phyloP scores from a whole-genome alignment of 2,797 vertebrate genomes.

The Brotula barbata region DNA sequence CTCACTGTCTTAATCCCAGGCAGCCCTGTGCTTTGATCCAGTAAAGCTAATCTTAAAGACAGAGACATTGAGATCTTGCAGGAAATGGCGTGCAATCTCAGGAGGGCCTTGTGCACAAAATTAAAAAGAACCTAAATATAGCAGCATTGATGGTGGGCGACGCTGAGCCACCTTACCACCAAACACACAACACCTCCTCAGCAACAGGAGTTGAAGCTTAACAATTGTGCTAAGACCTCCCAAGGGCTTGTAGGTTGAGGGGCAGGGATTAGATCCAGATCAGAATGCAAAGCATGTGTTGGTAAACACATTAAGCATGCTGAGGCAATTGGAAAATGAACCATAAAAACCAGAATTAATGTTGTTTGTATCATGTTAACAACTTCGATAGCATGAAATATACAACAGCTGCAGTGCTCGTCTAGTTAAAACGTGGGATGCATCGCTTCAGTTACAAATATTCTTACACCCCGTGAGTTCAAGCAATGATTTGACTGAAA shows the following conservation, averaged over 20 bases:
- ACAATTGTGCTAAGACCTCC: conserved; percentile 43
- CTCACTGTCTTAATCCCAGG: conserved; percentile 67
- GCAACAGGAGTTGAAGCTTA: conserved; percentile 65
- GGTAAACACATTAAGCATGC: conserved; percentile 31
- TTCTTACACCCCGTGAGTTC: too few relatives aligned
- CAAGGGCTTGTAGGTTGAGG: conserved; percentile 31
- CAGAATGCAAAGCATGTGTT: conserved; percentile 40
- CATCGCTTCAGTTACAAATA: too few relatives aligned
- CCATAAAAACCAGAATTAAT: conserved; percentile 6
- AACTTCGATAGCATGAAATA: too few relatives aligned
- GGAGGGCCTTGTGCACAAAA: conserved; percentile 76
- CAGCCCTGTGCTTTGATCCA: conserved; percentile 66
- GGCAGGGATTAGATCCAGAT: conserved; percentile 55
- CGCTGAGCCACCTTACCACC: conserved; percentile 24
- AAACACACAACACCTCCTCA: conserved; percentile 36
- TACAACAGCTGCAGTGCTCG: too few relatives aligned
- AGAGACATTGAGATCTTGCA: conserved; percentile 73
- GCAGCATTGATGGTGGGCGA: conserved; percentile 58
- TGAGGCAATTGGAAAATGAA: conserved; percentile 1
- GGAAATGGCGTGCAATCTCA: conserved; percentile 73
- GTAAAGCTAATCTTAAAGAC: conserved; percentile 79
- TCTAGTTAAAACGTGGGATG: too few relatives aligned
- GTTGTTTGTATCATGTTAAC: too few relatives aligned
- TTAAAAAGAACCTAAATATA: conserved; percentile 81
- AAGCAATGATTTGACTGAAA: too few relatives aligned